Evolutionary conservation across 2,113 vertebrate genomes (phyloP), one percentile per base, ranked within the genome.

Genomic region (Trogon surrucura): DNA sequence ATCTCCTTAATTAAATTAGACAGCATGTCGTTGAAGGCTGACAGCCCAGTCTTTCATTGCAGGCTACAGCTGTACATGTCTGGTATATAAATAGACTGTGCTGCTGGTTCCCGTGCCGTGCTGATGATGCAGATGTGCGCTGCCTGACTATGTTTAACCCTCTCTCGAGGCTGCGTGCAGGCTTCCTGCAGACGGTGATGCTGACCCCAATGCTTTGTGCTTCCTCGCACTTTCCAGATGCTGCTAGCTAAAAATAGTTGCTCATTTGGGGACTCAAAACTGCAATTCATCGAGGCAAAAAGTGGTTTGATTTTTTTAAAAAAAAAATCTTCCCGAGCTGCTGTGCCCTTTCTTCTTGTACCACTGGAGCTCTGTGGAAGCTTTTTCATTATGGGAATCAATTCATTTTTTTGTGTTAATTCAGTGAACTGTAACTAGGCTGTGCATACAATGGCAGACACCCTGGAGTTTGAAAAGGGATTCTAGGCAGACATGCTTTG

Each of bases 31-130:
- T 57, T 70, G 70, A 56, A 72, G 91, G 58, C 70, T 89, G 96
- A 45, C 83, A 87, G 91, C 65, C 95, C 27, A 11, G 62, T 34
- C 79, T 70, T 61, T 54, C 45, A 34, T 45, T 69, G 80, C 66
- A 70, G 71, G 74, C 94, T 95, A 0, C 65, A 70, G 94, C 93
- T 78, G 67, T 29, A 9, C 78, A 21, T 19, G 81, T 56, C 84
- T 95, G 79, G 60, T 85, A 74, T 97, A 96, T 96, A 95, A 96
- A 97, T 94, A 96, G 96, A 80, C 23, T 2, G 14, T 44, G 91
- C 64, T 91, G 91, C 96, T 93, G 80, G 88, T 93, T 69, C 70
- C 91, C 1, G 32, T 61, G 84, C 88, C 44, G 80, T 54, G 69
- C 94, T 89, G 94, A 47, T 85, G 89, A 7, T 95, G 92, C 95